Percentiles rank a stretch among this genome's conserved stretches.
phyloP scores from a whole-genome alignment of 1,140 invertebrate genomes.

The Neodiprion pinetum region DNA sequence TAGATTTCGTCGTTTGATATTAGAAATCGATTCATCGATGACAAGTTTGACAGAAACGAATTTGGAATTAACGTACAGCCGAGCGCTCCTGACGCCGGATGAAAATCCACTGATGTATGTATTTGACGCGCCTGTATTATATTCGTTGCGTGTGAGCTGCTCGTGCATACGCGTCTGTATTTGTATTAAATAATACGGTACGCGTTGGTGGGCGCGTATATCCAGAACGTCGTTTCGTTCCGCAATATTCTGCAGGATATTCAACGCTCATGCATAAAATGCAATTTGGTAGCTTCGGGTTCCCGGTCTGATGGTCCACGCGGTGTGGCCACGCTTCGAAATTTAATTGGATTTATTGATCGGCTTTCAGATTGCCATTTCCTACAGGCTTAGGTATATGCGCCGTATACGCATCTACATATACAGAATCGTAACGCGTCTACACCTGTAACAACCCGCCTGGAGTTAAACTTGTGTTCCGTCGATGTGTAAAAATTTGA shows the following conservation, averaged over 20 bases:
- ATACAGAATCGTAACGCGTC: too few relatives aligned
- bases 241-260: neutral
- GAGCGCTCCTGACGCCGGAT: neutral
- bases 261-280: conserved; percentile 5
- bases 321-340: conserved; percentile 4
- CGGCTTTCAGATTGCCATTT: conserved; percentile 7
- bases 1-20: neutral
- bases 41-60: neutral
- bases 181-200: neutral
- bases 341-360: conserved; percentile 8
- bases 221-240: neutral
- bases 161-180: neutral
- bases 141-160: neutral
- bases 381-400: neutral
- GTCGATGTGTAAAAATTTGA: too few relatives aligned
- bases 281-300: neutral
- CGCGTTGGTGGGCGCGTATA: neutral
- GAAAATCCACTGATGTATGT: neutral
- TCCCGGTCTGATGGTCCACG: neutral
- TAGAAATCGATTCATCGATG: neutral
- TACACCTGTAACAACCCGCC: too few relatives aligned
- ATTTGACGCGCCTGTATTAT: neutral
- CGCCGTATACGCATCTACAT: neutral
- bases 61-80: neutral
- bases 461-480: too few relatives aligned